Percentiles rank a stretch among this genome's conserved stretches.
These are phyloP conservation scores for Erannis defoliaria DNA, from an alignment of 2,888 invertebrate species.

Conservation along the genomic window DNA sequence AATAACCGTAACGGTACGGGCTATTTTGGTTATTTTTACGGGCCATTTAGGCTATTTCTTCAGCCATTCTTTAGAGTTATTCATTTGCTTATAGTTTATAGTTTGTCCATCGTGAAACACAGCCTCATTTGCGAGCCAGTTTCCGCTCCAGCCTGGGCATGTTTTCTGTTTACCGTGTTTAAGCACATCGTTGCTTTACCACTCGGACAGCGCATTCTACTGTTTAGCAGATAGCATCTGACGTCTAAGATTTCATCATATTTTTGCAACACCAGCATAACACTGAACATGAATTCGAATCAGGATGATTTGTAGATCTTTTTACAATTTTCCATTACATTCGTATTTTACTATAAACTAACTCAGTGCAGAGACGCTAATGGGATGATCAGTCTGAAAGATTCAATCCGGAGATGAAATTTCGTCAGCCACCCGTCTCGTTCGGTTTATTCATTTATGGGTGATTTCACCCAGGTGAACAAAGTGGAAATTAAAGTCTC, in stretches of 20 bases:
- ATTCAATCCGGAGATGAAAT: neutral
- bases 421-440: neutral
- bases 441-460: too few relatives aligned
- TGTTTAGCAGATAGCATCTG: neutral
- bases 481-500: too few relatives aligned
- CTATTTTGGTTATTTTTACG: constrained; percentile 17
- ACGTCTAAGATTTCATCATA: neutral
- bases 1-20: constrained; percentile 21
- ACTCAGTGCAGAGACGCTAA: neutral
- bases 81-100: too few relatives aligned
- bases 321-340: neutral
- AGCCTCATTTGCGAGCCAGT: too few relatives aligned
- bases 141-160: too few relatives aligned
- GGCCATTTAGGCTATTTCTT: constrained; percentile 1
- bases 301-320: neutral
- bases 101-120: too few relatives aligned
- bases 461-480: too few relatives aligned
- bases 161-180: neutral
- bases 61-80: too few relatives aligned
- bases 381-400: neutral
- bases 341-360: neutral
- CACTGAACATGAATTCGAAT: neutral
- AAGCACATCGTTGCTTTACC: neutral
- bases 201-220: too few relatives aligned
- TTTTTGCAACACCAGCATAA: neutral